Percentiles rank a stretch among this genome's conserved stretches.
phyloP scores from a whole-genome alignment of 2,113 vertebrate species.

The Scalopus aquaticus region DNA sequence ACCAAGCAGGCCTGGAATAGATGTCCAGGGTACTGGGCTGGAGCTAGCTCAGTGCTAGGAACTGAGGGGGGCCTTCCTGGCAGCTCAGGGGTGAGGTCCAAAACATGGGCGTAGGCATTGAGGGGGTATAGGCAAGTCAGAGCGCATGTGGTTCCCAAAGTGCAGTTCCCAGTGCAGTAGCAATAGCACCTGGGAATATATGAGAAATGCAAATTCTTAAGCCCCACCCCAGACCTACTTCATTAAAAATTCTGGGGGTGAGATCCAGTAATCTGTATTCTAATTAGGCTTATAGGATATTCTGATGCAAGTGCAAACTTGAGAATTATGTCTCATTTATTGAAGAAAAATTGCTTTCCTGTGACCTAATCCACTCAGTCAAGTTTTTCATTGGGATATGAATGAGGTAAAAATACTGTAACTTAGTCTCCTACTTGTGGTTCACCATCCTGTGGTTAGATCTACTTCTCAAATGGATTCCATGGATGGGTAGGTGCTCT shows the following conservation, averaged over 20 bases:
- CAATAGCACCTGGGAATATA: neutral
- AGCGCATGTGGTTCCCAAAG: neutral
- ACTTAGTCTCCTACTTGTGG: neutral
- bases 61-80: fast-evolving
- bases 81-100: neutral
- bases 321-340: neutral
- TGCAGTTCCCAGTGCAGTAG: neutral
- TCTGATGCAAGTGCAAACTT: neutral
- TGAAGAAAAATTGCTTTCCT: neutral
- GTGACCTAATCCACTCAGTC: neutral
- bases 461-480: neutral
- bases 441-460: neutral
- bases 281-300: neutral
- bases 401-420: neutral
- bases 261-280: neutral
- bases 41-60: neutral
- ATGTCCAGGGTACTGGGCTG: neutral
- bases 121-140: neutral
- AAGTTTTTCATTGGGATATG: neutral
- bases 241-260: neutral
- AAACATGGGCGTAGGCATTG: neutral
- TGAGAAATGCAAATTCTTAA: neutral
- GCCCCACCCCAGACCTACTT: neutral
- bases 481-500: neutral
- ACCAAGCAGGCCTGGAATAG: neutral